Percentiles rank a stretch among this genome's conserved stretches.
Evolutionary conservation across 2,113 vertebrate species (phyloP).

Genomic region (Neogobius melanostomus): DNA sequence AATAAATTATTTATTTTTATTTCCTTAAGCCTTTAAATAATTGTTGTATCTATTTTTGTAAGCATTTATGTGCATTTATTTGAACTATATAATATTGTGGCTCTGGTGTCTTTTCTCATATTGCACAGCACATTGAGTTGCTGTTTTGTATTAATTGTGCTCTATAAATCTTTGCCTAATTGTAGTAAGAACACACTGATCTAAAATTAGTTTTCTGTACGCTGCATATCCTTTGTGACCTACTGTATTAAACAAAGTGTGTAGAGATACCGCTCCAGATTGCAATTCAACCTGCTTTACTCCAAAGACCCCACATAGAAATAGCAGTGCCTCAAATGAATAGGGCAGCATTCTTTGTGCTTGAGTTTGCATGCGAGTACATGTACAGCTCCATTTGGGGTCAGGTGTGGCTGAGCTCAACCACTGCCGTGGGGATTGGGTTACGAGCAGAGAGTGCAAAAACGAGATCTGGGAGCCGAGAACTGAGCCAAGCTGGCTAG

Average conservation of each 20-base stretch:
- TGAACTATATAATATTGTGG: too few relatives aligned
- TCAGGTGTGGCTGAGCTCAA: conserved; percentile 11
- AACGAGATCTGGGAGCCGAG: conserved; percentile 57
- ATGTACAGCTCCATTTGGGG: neutral
- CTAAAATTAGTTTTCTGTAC: conserved; percentile 10
- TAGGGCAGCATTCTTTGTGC: conserved; percentile 1
- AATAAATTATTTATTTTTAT: too few relatives aligned
- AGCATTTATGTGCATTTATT: too few relatives aligned
- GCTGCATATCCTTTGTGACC: conserved; percentile 17
- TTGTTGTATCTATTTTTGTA: too few relatives aligned
- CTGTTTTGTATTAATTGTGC: too few relatives aligned
- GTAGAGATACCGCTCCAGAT: conserved; percentile 26
- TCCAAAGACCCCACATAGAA: conserved; percentile 14
- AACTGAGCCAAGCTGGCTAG: conserved; percentile 58
- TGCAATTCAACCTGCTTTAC: conserved; percentile 33
- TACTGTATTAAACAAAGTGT: conserved; percentile 16
- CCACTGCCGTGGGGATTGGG: conserved; percentile 42
- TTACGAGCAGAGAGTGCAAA: conserved; percentile 73
- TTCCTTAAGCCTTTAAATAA: too few relatives aligned
- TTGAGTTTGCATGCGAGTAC: conserved; percentile 16
- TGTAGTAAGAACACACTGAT: conserved; percentile 2
- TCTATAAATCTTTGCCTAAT: too few relatives aligned
- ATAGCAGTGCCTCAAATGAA: neutral
- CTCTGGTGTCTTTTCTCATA: too few relatives aligned
- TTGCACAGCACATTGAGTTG: too few relatives aligned